Base-by-base conservation (phyloP, 2,113 vertebrate species). In the Myrmecobius fasciatus region DNA sequence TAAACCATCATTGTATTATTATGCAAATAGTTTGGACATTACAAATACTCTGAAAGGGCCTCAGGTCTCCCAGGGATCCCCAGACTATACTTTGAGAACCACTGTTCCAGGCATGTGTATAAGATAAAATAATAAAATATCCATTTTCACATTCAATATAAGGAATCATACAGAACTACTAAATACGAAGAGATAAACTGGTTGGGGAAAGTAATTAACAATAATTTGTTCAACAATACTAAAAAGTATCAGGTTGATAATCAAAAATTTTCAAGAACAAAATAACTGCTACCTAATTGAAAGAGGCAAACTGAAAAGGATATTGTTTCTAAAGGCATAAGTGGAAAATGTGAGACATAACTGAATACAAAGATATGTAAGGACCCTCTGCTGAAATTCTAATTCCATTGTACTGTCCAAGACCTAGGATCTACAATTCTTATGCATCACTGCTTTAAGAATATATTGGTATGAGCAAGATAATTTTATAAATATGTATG, bases 221-320 rank as follows among this genome's bases (percentile, higher is more conserved):
- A 89, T 31, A 94, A 92, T 56, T 14, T 91, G 2, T 25, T 54
- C 54, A 54, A 25, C 56, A 52, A 91, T 89, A 56, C 88, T 89
- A 91, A 20, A 94, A 0, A 94, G 11, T 52, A 60, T 93, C 91
- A 94, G 12, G 7, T 75, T 75, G 67, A 36, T n/a, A 17, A 47
- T 43, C 67, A 92, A 67, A 93, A 92, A 52, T 48, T 51, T 8
- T 95, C 75, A 93, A 94, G 90, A 56, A 36, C 92, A 91, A 95
- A 91, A 43, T 17, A 89, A 91, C 25, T 8, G 89, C 43, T 89
- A 51, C 47, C 25, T 89, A 90, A 94, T 22, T 89, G 54, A 92
- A 94, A 95, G 52, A 17, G 22, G 43, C 8, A 52, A 94, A 89
- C 52, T 48, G 89, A 89, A 93, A 93, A 12, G 91, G 52, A 91